phyloP scores from a whole-genome alignment of 1,140 invertebrate species.

The Apocrypta bakeri region DNA sequence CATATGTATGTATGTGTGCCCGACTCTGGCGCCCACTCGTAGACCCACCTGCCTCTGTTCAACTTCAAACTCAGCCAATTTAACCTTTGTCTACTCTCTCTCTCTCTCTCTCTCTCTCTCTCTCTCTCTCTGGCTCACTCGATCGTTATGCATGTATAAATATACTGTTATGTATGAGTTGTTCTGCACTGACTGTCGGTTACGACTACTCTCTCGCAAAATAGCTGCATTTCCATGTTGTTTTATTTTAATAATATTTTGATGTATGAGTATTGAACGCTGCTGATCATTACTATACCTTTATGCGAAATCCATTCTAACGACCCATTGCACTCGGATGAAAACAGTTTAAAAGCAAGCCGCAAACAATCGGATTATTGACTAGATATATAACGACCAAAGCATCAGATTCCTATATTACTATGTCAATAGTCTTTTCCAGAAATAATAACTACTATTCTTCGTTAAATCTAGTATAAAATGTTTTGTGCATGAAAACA shows the following conservation, averaged over 20 bases:
- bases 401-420: neutral
- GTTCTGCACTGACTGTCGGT: too few species aligned
- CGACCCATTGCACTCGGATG: neutral
- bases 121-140: neutral
- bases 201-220: too few species aligned
- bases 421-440: neutral
- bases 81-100: conserved; percentile 27
- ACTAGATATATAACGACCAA: neutral
- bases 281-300: neutral
- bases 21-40: conserved; percentile 2
- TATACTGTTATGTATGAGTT: too few species aligned
- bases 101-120: too few species aligned
- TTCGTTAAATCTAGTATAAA: neutral
- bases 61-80: conserved; percentile 57
- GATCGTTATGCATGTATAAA: too few species aligned
- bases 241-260: too few species aligned
- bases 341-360: neutral
- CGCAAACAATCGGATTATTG: neutral
- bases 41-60: conserved; percentile 54
- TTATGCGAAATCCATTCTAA: neutral
- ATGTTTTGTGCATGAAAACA: neutral
- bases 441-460: neutral
- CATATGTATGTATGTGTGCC: neutral
- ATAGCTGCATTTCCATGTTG: too few species aligned
- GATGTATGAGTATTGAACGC: too few species aligned